These are phyloP conservation scores for Globia sparganii DNA, from an alignment of 2,888 invertebrate genomes.

Conservation along the genomic window DNA sequence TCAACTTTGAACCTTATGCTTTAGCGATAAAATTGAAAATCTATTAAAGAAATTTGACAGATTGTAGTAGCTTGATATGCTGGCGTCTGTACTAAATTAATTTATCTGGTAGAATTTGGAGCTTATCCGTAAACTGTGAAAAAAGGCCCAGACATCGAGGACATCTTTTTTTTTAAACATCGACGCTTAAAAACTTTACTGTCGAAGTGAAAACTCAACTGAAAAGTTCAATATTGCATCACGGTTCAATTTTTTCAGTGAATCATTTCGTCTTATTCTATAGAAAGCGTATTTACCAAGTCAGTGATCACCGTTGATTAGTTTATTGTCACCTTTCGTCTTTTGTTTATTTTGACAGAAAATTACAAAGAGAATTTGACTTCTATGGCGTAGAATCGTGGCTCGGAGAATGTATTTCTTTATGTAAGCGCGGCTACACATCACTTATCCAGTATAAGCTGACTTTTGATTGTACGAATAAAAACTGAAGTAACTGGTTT, in stretches of 20 bases:
- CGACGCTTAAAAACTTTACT: neutral
- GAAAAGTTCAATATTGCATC: neutral
- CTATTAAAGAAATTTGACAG: no score
- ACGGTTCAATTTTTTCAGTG: neutral
- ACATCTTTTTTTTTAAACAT: neutral
- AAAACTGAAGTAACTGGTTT: no score
- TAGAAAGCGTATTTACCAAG: neutral
- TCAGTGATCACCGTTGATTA: neutral
- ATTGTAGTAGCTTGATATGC: no score
- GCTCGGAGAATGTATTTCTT: no score
- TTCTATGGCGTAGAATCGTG: no score
- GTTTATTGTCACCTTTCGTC: neutral
- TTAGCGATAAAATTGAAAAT: no score
- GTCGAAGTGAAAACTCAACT: neutral
- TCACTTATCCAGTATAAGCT: no score
- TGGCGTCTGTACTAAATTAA: no score
- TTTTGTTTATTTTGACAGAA: neutral
- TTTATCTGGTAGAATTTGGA: neutral
- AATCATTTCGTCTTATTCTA: neutral
- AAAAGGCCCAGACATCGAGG: neutral
- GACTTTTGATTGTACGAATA: no score
- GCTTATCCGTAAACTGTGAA: neutral
- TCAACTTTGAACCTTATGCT: no score
- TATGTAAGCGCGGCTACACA: no score
- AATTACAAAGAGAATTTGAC: no score